Percentiles rank a stretch among this genome's conserved stretches.
These are phyloP conservation scores for Loxodonta africana DNA, from an alignment of 2,113 vertebrate genomes.

Conservation along the genomic window DNA sequence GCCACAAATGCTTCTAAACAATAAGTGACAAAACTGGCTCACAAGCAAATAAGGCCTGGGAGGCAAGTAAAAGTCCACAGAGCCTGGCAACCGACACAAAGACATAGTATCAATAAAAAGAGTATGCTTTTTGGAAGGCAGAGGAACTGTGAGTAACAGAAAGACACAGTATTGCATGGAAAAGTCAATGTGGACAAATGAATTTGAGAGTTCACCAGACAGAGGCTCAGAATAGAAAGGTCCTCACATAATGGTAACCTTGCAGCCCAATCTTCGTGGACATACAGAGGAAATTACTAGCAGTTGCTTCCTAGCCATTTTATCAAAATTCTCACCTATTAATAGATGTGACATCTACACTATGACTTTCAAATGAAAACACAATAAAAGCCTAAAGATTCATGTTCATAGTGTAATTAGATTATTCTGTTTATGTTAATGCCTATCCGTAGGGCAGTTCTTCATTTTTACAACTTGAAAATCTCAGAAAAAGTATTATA, in stretches of 20 bases:
- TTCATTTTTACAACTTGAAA: slow-evolving; percentile 9
- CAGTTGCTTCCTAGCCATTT: neutral
- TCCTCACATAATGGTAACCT: neutral
- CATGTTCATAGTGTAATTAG: neutral
- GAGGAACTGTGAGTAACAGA: neutral
- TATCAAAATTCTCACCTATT: neutral
- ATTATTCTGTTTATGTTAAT: neutral
- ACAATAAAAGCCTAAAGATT: neutral
- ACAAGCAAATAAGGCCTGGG: neutral
- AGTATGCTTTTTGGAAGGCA: neutral
- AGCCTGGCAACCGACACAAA: neutral
- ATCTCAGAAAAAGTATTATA: neutral
- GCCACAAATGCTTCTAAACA: slow-evolving; percentile 30
- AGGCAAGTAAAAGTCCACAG: neutral
- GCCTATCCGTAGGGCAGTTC: neutral
- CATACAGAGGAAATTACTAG: neutral
- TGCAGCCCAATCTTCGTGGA: neutral
- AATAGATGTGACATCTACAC: neutral
- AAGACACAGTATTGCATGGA: neutral
- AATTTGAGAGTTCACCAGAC: neutral
- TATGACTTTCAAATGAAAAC: neutral
- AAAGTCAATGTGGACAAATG: neutral
- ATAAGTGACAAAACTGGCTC: neutral
- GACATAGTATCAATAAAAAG: neutral
- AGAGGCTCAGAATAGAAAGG: neutral